Percentiles rank a stretch among this genome's conserved stretches.
Conservation (phyloP, 2,888 invertebrate genomes). For the Tetrapedia diversipes region DNA sequence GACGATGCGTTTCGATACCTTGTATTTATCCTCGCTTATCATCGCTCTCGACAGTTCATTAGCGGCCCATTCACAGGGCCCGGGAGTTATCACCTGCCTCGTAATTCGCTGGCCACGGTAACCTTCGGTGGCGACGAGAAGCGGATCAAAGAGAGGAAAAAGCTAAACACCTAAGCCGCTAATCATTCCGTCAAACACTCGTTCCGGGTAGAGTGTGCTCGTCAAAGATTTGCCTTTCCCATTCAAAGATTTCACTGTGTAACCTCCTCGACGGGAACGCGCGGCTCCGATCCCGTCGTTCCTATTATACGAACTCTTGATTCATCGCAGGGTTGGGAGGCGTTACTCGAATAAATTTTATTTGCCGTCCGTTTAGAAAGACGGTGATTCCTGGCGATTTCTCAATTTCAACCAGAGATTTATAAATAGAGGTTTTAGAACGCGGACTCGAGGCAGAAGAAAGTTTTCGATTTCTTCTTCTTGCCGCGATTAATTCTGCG, state of each 20-base stretch:
- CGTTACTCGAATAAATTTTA: too few relatives aligned
- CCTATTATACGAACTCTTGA: too few relatives aligned
- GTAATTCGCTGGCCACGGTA: conserved; percentile 7
- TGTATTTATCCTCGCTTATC: conserved; percentile 32
- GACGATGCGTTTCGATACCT: too few relatives aligned
- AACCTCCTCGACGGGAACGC: background rate
- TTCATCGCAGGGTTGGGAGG: too few relatives aligned
- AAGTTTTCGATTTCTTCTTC: too few relatives aligned
- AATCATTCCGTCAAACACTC: conserved; percentile 18
- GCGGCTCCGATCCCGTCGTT: background rate
- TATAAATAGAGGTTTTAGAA: too few relatives aligned
- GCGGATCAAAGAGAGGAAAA: background rate
- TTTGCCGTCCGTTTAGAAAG: too few relatives aligned
- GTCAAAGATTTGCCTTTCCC: background rate
- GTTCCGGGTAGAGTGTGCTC: too few relatives aligned
- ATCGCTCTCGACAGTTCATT: conserved; percentile 14
- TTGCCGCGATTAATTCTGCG: too few relatives aligned
- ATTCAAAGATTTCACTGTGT: conserved; percentile 9
- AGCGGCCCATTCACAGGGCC: conserved; percentile 27
- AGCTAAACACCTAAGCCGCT: background rate
- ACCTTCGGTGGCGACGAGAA: conserved; percentile 12
- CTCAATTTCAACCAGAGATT: too few relatives aligned
- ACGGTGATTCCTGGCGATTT: too few relatives aligned
- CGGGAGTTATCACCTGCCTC: conserved; percentile 31
- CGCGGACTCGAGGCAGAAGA: too few relatives aligned